These are phyloP conservation scores for Spea multiplicata DNA, from an alignment of 2,113 vertebrate species.

Conservation along the genomic window DNA sequence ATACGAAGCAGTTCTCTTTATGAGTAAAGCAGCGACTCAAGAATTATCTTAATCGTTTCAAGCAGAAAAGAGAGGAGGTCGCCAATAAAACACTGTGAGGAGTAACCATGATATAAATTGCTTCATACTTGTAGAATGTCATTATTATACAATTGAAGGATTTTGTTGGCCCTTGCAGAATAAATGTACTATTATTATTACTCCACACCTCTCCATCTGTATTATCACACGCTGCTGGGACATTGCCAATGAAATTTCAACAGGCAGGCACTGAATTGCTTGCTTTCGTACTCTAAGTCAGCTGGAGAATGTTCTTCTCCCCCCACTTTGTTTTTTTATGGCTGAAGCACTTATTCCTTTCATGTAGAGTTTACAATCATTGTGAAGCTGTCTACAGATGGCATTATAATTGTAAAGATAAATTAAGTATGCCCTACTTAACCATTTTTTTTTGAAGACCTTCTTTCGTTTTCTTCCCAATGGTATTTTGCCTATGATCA, in stretches of 20 bases:
- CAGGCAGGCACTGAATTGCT: neutral
- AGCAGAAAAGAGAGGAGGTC: no score
- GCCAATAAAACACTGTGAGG: no score
- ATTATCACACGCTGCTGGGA: neutral
- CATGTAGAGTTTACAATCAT: neutral
- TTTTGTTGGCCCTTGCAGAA: neutral
- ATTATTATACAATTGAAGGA: neutral
- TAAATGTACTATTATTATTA: neutral
- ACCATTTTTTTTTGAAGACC: no score
- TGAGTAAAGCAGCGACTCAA: no score
- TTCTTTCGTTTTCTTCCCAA: no score
- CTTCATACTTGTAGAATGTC: no score
- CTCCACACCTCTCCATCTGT: neutral
- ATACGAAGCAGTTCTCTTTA: no score
- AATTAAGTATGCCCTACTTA: neutral
- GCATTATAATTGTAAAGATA: neutral
- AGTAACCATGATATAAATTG: no score
- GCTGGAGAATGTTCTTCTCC: neutral
- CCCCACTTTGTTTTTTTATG: neutral
- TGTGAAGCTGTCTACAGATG: neutral
- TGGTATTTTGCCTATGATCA: no score
- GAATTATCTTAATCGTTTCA: no score
- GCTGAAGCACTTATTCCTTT: neutral
- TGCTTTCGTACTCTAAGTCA: neutral
- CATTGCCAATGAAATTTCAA: neutral